Percentiles rank a stretch among this genome's conserved stretches.
These are phyloP conservation scores for Dasysyrphus albostriatus DNA, from an alignment of 2,888 invertebrate species.

Conservation along the genomic window DNA sequence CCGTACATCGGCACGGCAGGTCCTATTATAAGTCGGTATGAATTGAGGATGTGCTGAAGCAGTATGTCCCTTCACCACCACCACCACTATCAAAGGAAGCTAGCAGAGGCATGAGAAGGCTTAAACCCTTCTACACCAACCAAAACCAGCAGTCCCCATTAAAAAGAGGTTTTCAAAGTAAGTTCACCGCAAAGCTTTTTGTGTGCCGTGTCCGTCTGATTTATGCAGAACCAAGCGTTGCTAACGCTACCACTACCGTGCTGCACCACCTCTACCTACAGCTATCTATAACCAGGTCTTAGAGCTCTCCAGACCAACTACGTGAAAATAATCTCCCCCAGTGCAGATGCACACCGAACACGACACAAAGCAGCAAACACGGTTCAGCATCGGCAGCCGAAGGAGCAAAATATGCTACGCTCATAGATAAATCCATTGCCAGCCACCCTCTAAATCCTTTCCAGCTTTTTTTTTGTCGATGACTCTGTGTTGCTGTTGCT, in stretches of 20 bases:
- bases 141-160: slow-evolving; percentile 56
- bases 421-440: slow-evolving; percentile 75
- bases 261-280: background rate
- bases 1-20: slow-evolving; percentile 57
- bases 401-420: slow-evolving; percentile 71
- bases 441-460: slow-evolving; percentile 75
- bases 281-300: slow-evolving; percentile 35
- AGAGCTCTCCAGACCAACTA: slow-evolving; percentile 51
- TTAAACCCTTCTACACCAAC: slow-evolving; percentile 58
- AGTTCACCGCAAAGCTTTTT: slow-evolving; percentile 77
- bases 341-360: slow-evolving; percentile 58
- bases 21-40: slow-evolving; percentile 66
- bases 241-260: slow-evolving; percentile 32
- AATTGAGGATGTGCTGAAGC: slow-evolving; percentile 74
- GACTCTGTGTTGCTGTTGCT: slow-evolving; percentile 57
- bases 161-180: slow-evolving; percentile 77
- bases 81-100: background rate
- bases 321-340: slow-evolving; percentile 74
- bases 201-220: slow-evolving; percentile 77
- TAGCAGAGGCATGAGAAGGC: slow-evolving; percentile 57
- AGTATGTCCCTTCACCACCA: slow-evolving; percentile 28
- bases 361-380: slow-evolving; percentile 59
- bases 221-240: slow-evolving; percentile 77
- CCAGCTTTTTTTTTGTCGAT: slow-evolving; percentile 49
- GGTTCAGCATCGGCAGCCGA: slow-evolving; percentile 50